phyloP scores from a whole-genome alignment of 2,888 invertebrate species.

The Cantharis flavilabris region DNA sequence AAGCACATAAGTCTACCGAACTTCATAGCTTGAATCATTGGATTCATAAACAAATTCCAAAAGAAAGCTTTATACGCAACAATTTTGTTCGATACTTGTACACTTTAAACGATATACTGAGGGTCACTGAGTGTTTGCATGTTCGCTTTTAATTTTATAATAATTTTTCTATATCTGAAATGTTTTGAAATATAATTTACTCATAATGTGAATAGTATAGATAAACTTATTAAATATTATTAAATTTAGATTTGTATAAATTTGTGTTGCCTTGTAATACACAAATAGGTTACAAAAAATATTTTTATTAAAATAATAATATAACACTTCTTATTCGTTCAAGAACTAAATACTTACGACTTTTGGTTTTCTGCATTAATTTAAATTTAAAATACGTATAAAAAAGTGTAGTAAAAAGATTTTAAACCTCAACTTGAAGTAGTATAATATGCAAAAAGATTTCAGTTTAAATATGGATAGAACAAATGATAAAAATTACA shows the following conservation, averaged over 20 bases:
- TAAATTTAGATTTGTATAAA: neutral
- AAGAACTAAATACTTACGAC: neutral
- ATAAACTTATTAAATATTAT: no score
- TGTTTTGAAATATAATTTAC: no score
- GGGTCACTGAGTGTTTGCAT: no score
- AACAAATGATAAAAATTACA: conserved; percentile 14
- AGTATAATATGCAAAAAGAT: conserved; percentile 1
- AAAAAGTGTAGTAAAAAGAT: neutral
- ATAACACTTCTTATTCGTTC: neutral
- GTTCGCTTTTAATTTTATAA: no score
- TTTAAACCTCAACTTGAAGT: conserved; percentile 7
- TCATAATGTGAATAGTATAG: no score
- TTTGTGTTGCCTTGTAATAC: neutral
- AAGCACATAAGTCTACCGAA: no score
- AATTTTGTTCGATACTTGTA: no score
- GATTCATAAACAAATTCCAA: no score
- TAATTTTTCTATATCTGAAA: no score
- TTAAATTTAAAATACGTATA: neutral
- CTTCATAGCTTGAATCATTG: no score
- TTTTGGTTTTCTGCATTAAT: neutral
- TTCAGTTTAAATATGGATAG: conserved; percentile 12
- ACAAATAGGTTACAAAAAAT: neutral
- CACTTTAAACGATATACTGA: no score
- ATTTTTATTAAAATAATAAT: neutral
- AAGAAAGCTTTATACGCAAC: no score